These are phyloP conservation scores for Sepioteuthis lessoniana DNA, from an alignment of 2,888 invertebrate species.

Conservation along the genomic window DNA sequence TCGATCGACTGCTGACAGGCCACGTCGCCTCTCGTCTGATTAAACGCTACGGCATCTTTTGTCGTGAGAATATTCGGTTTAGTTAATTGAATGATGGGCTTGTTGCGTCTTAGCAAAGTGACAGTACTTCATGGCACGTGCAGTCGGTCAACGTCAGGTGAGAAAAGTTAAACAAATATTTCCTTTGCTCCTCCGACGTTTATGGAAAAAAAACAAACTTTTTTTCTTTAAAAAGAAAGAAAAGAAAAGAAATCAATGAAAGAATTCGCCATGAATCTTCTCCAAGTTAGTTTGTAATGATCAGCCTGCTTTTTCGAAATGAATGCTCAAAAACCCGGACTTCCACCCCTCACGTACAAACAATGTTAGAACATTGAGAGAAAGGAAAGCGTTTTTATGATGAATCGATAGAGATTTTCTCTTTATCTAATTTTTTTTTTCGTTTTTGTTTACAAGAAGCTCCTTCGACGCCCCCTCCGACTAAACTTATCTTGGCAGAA, in stretches of 20 bases:
- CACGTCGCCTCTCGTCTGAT: slow-evolving; percentile 6
- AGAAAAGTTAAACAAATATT: slow-evolving; percentile 23
- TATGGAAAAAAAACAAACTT: not conserved
- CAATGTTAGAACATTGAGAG: too few species aligned
- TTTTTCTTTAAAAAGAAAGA: not conserved
- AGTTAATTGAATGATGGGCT: slow-evolving; percentile 33
- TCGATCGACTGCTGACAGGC: slow-evolving; percentile 9
- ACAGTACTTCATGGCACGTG: slow-evolving; percentile 33
- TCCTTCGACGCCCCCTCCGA: too few species aligned
- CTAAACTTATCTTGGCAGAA: too few species aligned
- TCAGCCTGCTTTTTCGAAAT: too few species aligned
- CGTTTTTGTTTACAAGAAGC: too few species aligned
- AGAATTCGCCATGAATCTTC: not conserved
- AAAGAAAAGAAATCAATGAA: not conserved
- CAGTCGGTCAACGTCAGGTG: not conserved
- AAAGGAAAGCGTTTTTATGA: too few species aligned
- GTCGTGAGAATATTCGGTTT: not conserved
- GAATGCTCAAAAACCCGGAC: too few species aligned
- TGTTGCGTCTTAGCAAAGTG: slow-evolving; percentile 13
- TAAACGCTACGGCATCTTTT: not conserved
- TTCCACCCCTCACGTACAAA: too few species aligned
- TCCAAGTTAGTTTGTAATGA: too few species aligned
- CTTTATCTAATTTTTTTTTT: too few species aligned
- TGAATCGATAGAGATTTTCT: too few species aligned
- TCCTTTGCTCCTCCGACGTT: not conserved